Percentiles rank a stretch among this genome's conserved stretches.
phyloP scores from a whole-genome alignment of 1,140 invertebrate genomes.

The Trigoniulus corallinus region DNA sequence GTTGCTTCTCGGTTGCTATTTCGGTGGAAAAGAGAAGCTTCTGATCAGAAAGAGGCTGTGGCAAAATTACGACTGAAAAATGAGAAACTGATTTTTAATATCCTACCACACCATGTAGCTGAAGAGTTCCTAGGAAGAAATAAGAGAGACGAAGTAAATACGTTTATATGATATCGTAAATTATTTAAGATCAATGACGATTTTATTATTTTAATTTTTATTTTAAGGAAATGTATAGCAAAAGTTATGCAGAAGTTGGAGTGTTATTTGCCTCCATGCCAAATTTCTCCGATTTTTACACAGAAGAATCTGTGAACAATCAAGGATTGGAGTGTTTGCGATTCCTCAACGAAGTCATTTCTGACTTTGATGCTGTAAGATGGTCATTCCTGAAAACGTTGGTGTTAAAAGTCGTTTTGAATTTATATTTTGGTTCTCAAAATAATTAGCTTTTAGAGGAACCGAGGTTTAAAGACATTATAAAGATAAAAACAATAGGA shows the following conservation, averaged over 20 bases:
- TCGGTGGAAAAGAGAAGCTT: conserved; percentile 50
- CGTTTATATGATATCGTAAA: neutral
- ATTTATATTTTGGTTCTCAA: conserved; percentile 19
- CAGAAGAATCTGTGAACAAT: conserved; percentile 88
- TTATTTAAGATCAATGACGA: neutral
- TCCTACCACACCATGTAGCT: conserved; percentile 68
- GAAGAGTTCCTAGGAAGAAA: conserved; percentile 65
- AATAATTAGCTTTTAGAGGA: conserved; percentile 76
- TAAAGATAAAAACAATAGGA: conserved; percentile 96
- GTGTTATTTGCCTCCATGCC: conserved; percentile 90
- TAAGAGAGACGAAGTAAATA: conserved; percentile 18
- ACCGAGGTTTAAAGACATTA: conserved; percentile 69
- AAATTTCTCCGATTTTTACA: conserved; percentile 88
- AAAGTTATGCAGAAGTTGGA: conserved; percentile 80
- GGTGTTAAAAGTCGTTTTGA: conserved; percentile 2
- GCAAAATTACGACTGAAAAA: conserved; percentile 72
- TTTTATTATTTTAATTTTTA: conserved; percentile 5
- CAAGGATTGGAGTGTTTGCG: conserved; percentile 88
- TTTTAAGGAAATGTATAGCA: conserved; percentile 72
- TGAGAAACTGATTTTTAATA: conserved; percentile 58
- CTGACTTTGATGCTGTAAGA: conserved; percentile 87
- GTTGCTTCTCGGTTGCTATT: conserved; percentile 57
- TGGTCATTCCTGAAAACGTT: no score
- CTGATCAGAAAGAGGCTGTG: conserved; percentile 64
- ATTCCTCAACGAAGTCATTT: conserved; percentile 95